Base-by-base conservation (phyloP, 2,888 invertebrate species). In the Lymantria monacha region DNA sequence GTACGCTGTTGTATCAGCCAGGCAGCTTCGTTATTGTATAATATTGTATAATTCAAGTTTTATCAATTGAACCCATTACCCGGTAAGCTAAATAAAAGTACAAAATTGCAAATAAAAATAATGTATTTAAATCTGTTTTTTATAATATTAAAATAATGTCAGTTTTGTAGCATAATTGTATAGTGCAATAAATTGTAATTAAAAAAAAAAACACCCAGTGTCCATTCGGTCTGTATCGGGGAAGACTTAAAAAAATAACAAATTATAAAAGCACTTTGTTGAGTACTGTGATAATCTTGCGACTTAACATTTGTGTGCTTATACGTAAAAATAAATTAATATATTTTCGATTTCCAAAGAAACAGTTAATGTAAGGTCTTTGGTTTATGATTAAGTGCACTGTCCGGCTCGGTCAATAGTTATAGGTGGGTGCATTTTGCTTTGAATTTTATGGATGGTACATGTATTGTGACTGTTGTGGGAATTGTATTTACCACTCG, bases 121-220 rank as follows among this genome's bases (percentile, higher is more conserved):
- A 61, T 77, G 76, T 83, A 79, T 76, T 82, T 76, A 73, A 75
- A 79, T 70, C 70, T 77, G 70, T 65, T 79, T 73, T n/a, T 76
- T 78, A 33, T 81, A 77, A 76, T 83, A 80, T 78, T 69, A 70
- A 69, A 58, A 12, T n/a, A n/a, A 59, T 46, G 55, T 63, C 68
- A 66, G 74, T 77, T 76, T 66, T 60, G 71, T 87, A 87, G 86
- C 85, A 82, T 88, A 87, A 85, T 85, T 77, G 70, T 72, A 71
- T 85, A 87, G 89, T 89, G 89, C 89, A 90, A 90, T 89, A 90
- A 12, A 85, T 71, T 76, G 37, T 30, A 37, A 9, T n/a, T n/a
- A n/a, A n/a, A n/a, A n/a, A n/a, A n/a, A n/a, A 22, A 22, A 22
- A 5, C 22, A 22, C 22, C 22, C 22, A 22, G 38, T n/a, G 38